Conservation (phyloP, 92 coral and sea anemone genomes). For the Heliopora coerulea region DNA sequence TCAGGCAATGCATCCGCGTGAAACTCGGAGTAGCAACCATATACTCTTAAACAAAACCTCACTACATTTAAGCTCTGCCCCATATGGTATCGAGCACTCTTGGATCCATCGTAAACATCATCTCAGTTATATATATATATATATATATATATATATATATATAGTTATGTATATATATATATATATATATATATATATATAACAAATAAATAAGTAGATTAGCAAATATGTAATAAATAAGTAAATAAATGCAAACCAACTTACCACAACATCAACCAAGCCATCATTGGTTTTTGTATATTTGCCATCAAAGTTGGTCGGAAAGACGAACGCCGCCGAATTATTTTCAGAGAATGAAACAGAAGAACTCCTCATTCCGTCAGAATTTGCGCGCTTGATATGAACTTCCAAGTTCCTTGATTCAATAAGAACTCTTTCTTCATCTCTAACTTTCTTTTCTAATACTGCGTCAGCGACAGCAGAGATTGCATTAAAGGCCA, state of each 20-base stretch:
- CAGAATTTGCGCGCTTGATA: neutral
- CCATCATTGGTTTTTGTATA: neutral
- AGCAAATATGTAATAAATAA: too few relatives aligned
- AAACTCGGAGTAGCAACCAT: too few relatives aligned
- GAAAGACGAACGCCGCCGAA: conserved; percentile 47
- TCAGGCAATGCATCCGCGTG: too few relatives aligned
- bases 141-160: too few relatives aligned
- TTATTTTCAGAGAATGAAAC: conserved; percentile 21
- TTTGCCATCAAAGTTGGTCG: conserved; percentile 33
- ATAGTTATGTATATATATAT: too few relatives aligned
- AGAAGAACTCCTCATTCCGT: conserved; percentile 11
- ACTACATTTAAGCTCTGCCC: too few relatives aligned
- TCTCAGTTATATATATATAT: too few relatives aligned
- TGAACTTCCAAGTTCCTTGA: conserved; percentile 3
- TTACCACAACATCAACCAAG: conserved; percentile 41
- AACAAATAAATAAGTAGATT: too few relatives aligned
- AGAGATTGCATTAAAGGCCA: neutral
- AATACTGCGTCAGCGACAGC: neutral
- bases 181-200: too few relatives aligned
- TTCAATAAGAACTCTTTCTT: conserved; percentile 6
- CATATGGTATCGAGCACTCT: too few relatives aligned
- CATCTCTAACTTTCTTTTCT: conserved; percentile 2
- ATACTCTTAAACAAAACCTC: too few relatives aligned
- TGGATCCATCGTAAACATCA: too few relatives aligned
- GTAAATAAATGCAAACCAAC: neutral